Base-by-base conservation (phyloP, 2,797 vertebrate species). In the Spondyliosoma cantharus region DNA sequence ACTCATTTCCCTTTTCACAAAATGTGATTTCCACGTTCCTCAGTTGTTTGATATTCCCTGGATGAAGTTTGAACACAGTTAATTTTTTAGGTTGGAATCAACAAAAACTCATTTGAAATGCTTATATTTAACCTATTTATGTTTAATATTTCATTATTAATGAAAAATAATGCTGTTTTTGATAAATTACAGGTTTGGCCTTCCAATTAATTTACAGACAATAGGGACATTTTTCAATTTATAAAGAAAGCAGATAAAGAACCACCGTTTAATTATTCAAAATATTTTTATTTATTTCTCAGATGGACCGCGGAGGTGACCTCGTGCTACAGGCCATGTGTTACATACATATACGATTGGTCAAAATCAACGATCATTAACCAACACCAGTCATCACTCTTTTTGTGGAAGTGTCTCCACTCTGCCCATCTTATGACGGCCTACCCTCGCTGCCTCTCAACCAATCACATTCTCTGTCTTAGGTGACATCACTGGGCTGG, bases 1-100 rank as follows among this genome's bases (percentile, higher is more conserved):
- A 81, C 80, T 91, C 16, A 85, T 90, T 90, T 92, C 69, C 88
- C 50, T 83, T 81, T 76, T 66, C 59, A 75, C 48, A 81, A 37
- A 37, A 62, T 71, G 63, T 70, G 45, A 75, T 80, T 83, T 75
- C 66, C 70, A 86, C 58, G 58, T 82, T 84, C 65, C 63, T 76
- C 53, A 32, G 58, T 53, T 85, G 81, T 69, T 71, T 29, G 17
- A 19, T 58, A 65, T 71, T 71, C 32, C 66, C 63, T 61, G 57
- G 56, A 60, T 53, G n/a, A 24, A 53, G 37, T 68, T 63, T 84
- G 16, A 84, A 69, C 57, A 60, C 42, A 80, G 32, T 32, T 32
- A 7, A 32, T 32, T 32, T 32, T n/a, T 32, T 32, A 32, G 29
- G 29, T 45, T 22, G 0, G 4, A 57, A 16, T 4, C 14, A 22